Evolutionary conservation across 2,797 vertebrate genomes (phyloP), one percentile per base, ranked within the genome.

Genomic region (Cuniculus paca): DNA sequence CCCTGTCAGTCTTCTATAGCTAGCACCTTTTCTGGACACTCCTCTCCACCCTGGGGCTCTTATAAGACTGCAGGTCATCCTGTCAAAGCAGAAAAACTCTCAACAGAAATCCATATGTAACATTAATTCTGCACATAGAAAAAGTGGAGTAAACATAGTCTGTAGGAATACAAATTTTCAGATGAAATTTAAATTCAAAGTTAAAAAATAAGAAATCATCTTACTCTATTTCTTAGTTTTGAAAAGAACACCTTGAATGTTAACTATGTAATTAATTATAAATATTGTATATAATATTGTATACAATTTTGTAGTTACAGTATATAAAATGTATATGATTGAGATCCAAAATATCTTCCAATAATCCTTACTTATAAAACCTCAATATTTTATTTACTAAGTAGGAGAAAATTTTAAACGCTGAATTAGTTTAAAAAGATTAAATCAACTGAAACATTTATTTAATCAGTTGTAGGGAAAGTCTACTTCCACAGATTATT

Each of bases 401-500:
- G 31, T 39, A 74, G 88, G 34, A 95, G 10, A 94, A 19, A 42
- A 61, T 80, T 85, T 91, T 42, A 94, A 95, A 91, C 88, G 70
- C 16, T 86, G 70, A 81, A 26, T 91, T 45, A 92, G 50, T n/a
- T 90, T 81, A 87, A 61, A 88, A 65, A 86, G 42, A 65, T 16
- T 63, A 80, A 88, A 90, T 70, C 56, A 83, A 91, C 20, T n/a
- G 83, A 94, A 94, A 83, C 56, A 90, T 87, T 84, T 84, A 61
- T 80, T 95, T 50, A 90, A 58, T 24, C 94, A 93, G 52, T 90
- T 92, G 36, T 78, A 63, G 92, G 45, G 63, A 86, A 91, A 96
- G 89, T 90, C 3, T 26, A 94, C 42, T 81, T 82, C 54, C n/a
- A 86, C 34, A 34, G n/a, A 65, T 87, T 90, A 96, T 92, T 85